Evolutionary conservation across 2,797 vertebrate genomes (phyloP).

Genomic region (Limosa lapponica): DNA sequence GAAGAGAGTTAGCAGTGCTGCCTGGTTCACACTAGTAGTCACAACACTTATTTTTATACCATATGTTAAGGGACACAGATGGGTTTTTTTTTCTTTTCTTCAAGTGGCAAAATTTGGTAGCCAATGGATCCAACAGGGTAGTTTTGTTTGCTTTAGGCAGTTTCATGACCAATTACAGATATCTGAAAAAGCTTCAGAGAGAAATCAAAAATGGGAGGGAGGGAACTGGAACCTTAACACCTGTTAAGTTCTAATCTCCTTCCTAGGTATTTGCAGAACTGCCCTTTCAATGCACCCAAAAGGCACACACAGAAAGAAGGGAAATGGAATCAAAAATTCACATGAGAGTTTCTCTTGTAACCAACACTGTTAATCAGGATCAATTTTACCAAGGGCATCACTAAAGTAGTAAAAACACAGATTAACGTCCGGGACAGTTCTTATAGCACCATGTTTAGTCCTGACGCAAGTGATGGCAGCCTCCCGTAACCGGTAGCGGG

Average conservation of each 20-base stretch:
- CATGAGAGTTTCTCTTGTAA: not conserved
- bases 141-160: not conserved
- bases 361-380: not conserved
- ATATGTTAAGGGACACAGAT: not conserved
- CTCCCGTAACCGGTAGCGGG: not conserved
- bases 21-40: not conserved
- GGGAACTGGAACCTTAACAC: not conserved
- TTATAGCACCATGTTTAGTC: constrained; percentile 21
- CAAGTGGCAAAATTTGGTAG: not conserved
- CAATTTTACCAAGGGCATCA: not conserved
- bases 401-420: not conserved
- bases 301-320: not conserved
- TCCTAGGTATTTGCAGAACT: not conserved
- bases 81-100: not conserved
- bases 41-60: not conserved
- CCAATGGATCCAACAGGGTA: not conserved
- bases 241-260: not conserved
- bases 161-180: not conserved
- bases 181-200: not conserved
- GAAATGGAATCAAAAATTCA: not conserved
- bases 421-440: not conserved
- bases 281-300: not conserved
- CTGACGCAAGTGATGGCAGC: not conserved
- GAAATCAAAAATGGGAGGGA: not conserved
- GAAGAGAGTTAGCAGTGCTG: not conserved